Conservation (phyloP, 2,888 invertebrate species). For the Helleia helle region DNA sequence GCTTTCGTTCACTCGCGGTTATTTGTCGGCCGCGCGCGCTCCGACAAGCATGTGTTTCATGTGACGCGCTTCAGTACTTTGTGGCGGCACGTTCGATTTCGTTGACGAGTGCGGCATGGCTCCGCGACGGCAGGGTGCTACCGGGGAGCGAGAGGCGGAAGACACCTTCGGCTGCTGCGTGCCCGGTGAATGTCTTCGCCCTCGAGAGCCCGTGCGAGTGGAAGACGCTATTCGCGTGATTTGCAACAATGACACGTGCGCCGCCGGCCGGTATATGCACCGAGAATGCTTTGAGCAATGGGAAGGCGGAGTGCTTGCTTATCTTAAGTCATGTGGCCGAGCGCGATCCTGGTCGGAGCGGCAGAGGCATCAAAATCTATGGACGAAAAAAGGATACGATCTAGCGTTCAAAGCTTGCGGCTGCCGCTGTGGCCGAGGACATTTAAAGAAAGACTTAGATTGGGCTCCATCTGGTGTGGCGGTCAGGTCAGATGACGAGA, state of each 20-base stretch:
- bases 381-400: slow-evolving; percentile 99
- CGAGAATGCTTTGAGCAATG: slow-evolving; percentile 95
- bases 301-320: slow-evolving; percentile 91
- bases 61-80: slow-evolving; percentile 62
- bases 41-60: slow-evolving; percentile 73
- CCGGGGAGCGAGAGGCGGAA: slow-evolving; percentile 63
- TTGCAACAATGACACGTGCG: slow-evolving; percentile 96
- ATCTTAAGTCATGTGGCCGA: slow-evolving; percentile 91
- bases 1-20: slow-evolving; percentile 77
- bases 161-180: slow-evolving; percentile 83
- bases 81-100: slow-evolving; percentile 58
- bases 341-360: slow-evolving; percentile 96
- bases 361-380: slow-evolving; percentile 94
- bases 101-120: slow-evolving; percentile 59
- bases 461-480: slow-evolving; percentile 85
- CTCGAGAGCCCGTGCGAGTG: slow-evolving; percentile 76
- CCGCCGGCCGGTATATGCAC: slow-evolving; percentile 94
- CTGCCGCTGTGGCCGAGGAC: slow-evolving; percentile 94
- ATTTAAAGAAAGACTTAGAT: slow-evolving; percentile 94
- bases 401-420: slow-evolving; percentile 95
- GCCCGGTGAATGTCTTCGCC: slow-evolving; percentile 87
- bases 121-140: slow-evolving; percentile 66
- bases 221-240: slow-evolving; percentile 90
- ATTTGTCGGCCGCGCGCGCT: slow-evolving; percentile 76
- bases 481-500: slow-evolving; percentile 62